Conservation (phyloP, 2,888 invertebrate species). For the Taphrorychus bicolor region DNA sequence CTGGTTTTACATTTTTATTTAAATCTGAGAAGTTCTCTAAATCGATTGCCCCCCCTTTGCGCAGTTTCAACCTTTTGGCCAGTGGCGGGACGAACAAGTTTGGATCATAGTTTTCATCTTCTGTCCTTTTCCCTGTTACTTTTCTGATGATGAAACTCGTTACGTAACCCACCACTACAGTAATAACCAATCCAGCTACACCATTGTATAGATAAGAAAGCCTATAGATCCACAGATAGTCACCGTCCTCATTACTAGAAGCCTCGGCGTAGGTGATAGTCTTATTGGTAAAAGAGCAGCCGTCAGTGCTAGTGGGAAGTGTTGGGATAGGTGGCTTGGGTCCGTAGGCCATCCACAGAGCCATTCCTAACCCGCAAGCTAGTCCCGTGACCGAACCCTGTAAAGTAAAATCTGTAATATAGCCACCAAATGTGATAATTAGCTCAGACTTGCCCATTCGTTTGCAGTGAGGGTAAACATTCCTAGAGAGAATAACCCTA, state of each 20-base stretch:
- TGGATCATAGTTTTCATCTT: constrained; percentile 60
- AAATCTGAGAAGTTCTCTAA: not conserved
- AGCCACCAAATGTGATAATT: too few species aligned
- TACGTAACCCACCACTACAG: constrained; percentile 63
- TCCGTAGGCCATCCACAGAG: constrained; percentile 84
- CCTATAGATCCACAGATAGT: constrained; percentile 72
- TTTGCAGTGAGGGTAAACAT: constrained; percentile 80
- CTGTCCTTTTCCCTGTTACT: constrained; percentile 52
- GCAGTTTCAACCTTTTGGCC: constrained; percentile 51
- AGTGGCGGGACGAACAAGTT: constrained; percentile 67
- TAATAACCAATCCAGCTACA: constrained; percentile 62
- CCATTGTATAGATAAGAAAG: constrained; percentile 79
- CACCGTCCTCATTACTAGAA: constrained; percentile 4
- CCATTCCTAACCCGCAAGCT: constrained; percentile 68
- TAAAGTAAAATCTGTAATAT: constrained; percentile 49
- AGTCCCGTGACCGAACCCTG: constrained; percentile 76
- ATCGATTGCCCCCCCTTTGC: not conserved
- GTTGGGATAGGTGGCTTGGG: constrained; percentile 70
- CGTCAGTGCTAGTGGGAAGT: constrained; percentile 66
- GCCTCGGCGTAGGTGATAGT: not conserved
- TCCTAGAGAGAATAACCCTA: constrained; percentile 85
- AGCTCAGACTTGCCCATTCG: constrained; percentile 70
- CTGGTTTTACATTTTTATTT: not conserved
- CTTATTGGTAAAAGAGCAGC: constrained; percentile 58
- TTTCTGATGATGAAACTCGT: constrained; percentile 60